phyloP scores from a whole-genome alignment of 2,113 vertebrate species.

The Oreotragus oreotragus region DNA sequence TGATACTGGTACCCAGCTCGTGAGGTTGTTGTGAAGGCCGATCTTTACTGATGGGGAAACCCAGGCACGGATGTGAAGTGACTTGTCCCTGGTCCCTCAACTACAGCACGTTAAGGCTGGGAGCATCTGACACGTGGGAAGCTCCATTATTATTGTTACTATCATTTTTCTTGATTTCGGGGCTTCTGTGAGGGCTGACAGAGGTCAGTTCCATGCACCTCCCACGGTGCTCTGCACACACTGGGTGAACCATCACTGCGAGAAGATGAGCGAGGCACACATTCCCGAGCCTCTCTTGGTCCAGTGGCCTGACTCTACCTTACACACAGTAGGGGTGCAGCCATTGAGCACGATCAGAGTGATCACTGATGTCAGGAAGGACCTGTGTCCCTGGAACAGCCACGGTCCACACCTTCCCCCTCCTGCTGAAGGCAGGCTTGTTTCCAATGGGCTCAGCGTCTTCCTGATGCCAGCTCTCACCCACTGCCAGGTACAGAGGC shows the following conservation, averaged over 20 bases:
- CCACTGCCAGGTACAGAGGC: neutral
- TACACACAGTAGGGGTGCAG: fast-evolving
- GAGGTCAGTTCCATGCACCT: neutral
- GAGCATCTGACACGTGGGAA: fast-evolving
- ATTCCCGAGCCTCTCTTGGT: neutral
- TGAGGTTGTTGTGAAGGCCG: neutral
- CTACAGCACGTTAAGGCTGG: fast-evolving
- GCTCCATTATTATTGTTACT: fast-evolving
- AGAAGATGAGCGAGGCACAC: neutral
- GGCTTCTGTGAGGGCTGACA: neutral
- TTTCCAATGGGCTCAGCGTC: fast-evolving
- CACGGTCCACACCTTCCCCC: fast-evolving
- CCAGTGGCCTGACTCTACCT: neutral
- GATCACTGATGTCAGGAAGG: fast-evolving
- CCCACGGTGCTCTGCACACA: fast-evolving
- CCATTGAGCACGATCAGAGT: fast-evolving
- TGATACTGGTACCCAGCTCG: neutral
- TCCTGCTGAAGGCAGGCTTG: neutral
- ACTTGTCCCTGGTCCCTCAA: neutral
- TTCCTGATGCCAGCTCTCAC: neutral
- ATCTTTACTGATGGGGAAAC: neutral
- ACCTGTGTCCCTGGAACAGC: fast-evolving
- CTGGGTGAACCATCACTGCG: fast-evolving
- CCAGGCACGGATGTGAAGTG: neutral
- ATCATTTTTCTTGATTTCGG: too few species aligned